Evolutionary conservation across 2,797 vertebrate genomes (phyloP).

Genomic region (Sarcoramphus papa): DNA sequence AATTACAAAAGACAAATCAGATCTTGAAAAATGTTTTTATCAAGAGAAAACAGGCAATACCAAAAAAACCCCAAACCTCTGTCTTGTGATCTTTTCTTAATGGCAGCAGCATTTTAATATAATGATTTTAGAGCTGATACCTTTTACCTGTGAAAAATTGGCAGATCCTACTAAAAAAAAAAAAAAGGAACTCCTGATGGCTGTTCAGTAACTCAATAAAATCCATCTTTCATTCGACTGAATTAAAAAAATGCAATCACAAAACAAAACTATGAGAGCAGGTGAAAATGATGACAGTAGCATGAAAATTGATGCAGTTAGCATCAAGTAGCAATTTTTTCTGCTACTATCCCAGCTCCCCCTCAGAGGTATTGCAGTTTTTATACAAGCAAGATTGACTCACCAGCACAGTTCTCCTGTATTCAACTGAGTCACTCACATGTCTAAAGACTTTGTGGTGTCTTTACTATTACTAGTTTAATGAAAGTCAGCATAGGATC

Average conservation of each 20-base stretch:
- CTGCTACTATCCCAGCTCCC: neutral
- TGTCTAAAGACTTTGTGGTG: neutral
- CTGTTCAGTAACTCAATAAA: neutral
- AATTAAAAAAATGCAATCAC: neutral
- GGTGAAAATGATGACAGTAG: neutral
- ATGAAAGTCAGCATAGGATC: neutral
- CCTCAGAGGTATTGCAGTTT: neutral
- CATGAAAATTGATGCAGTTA: neutral
- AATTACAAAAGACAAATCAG: slow-evolving; percentile 31
- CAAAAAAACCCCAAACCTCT: neutral
- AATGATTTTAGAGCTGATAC: neutral
- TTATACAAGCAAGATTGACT: neutral
- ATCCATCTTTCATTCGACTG: neutral
- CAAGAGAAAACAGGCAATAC: neutral
- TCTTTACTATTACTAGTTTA: neutral
- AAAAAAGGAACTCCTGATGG: neutral
- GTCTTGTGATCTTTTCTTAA: neutral
- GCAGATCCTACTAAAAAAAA: neutral
- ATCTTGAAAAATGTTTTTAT: neutral
- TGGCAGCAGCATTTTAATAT: neutral
- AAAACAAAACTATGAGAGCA: neutral
- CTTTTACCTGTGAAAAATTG: slow-evolving; percentile 1
- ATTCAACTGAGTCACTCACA: neutral
- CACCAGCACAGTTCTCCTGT: neutral
- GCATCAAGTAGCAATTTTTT: neutral